Percentiles rank a stretch among this genome's conserved stretches.
Conservation (phyloP, 2,888 invertebrate species). For the Campaea margaritaria region DNA sequence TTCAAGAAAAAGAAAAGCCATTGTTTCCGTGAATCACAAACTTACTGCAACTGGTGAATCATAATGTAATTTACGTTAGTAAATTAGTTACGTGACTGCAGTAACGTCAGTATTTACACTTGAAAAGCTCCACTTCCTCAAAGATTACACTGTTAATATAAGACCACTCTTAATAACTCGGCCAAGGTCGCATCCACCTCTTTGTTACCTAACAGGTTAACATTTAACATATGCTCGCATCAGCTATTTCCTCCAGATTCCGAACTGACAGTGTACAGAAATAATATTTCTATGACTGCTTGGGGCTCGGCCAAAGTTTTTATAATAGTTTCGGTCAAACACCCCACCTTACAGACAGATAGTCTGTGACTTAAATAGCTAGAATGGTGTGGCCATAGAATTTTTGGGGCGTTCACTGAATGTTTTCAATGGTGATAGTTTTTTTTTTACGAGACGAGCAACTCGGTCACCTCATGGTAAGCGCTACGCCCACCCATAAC, state of each 20-base stretch:
- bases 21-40: no score
- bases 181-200: slow-evolving; percentile 30
- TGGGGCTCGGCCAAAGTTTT: slow-evolving; percentile 42
- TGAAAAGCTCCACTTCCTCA: no score
- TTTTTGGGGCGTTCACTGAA: slow-evolving; percentile 15
- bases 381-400: slow-evolving; percentile 15
- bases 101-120: no score
- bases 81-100: neutral
- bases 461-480: no score
- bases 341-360: slow-evolving; percentile 32
- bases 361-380: slow-evolving; percentile 34
- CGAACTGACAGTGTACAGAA: slow-evolving; percentile 18
- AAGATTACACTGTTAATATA: slow-evolving; percentile 11
- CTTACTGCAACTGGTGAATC: no score
- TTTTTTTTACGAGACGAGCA: neutral
- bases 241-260: slow-evolving; percentile 10
- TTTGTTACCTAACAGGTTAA: slow-evolving; percentile 23
- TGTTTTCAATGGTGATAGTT: neutral
- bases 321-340: slow-evolving; percentile 43
- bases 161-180: slow-evolving; percentile 22
- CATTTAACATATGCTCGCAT: slow-evolving; percentile 21
- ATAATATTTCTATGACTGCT: slow-evolving; percentile 29
- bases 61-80: neutral
- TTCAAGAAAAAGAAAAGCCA: no score
- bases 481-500: no score